Evolutionary conservation across 2,797 vertebrate species (phyloP), one percentile per base, ranked within the genome.

Genomic region (Aeoliscus strigatus): DNA sequence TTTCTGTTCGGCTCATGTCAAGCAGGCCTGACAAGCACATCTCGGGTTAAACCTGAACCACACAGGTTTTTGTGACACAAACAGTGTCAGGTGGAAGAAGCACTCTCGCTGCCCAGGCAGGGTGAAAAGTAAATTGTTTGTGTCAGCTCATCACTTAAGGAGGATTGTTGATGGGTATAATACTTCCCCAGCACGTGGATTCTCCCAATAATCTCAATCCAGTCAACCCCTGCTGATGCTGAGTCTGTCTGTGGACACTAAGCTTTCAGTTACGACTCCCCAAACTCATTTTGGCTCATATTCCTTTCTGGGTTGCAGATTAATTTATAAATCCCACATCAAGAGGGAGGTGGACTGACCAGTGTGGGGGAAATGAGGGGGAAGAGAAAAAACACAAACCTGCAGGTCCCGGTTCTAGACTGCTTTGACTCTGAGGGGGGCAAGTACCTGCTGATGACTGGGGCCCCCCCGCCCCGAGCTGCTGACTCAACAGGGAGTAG

Each of bases 141-240:
- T 85, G 80, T 81, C 78, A 82, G 74, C 82, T 80, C 77, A 80
- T 83, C 75, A 81, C 78, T 80, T 79, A 74, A 79, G 75, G 66
- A 77, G 75, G 69, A 75, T 77, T 77, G 77, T 70, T 73, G 78
- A 76, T 70, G 71, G 76, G 57, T 75, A 60, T 84, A 81, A 77
- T 60, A 62, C 70, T 70, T 67, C 55, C n/a, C 69, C 58, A 53
- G 70, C 64, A 66, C 76, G 73, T 56, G 58, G 71, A 53, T 67
- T 70, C 70, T 79, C 38, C 63, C 70, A 79, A 80, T 69, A 68
- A 57, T 64, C 66, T 81, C 56, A 44, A 60, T 46, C 60, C 60
- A 66, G 57, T 53, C 54, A 66, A 64, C 46, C 54, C 65, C 23
- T 26, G 51, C 53, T 32, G 48, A 29, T 56, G 60, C 60, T 33